phyloP scores from a whole-genome alignment of 2,888 invertebrate genomes.

The Slavum lentiscoides region DNA sequence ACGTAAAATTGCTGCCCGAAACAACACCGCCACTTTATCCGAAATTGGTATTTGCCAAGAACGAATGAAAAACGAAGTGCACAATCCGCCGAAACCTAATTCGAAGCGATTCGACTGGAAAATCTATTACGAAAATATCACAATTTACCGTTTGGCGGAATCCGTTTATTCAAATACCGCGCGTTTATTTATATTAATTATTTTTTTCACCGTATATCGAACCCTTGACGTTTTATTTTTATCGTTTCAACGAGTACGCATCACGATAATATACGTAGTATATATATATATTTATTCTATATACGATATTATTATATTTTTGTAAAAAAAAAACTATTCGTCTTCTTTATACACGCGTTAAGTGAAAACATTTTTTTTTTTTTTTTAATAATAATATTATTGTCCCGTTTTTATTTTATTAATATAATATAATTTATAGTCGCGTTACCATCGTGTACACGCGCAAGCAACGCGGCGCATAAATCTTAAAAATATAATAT shows the following conservation, averaged over 20 bases:
- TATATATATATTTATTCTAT: too few relatives aligned
- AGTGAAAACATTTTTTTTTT: too few relatives aligned
- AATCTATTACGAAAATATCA: constrained; percentile 31
- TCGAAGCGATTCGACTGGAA: constrained; percentile 34
- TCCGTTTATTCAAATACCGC: background rate
- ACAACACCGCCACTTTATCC: background rate
- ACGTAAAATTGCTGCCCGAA: constrained; percentile 9
- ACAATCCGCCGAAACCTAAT: constrained; percentile 17
- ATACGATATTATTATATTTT: too few relatives aligned
- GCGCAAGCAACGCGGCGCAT: background rate
- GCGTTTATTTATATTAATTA: background rate
- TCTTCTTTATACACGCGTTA: too few relatives aligned
- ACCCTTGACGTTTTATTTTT: too few relatives aligned
- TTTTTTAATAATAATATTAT: too few relatives aligned
- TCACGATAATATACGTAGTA: too few relatives aligned
- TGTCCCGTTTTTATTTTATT: background rate
- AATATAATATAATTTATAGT: constrained; percentile 21
- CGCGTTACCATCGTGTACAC: background rate
- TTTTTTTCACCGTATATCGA: background rate
- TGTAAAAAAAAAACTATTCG: too few relatives aligned
- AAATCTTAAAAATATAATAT: constrained; percentile 3
- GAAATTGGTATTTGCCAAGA: background rate
- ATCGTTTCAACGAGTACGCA: too few relatives aligned
- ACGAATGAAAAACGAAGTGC: constrained; percentile 5
- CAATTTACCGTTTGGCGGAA: constrained; percentile 11